These are phyloP conservation scores for Hedya salicella DNA, from an alignment of 2,888 invertebrate species.

Conservation along the genomic window DNA sequence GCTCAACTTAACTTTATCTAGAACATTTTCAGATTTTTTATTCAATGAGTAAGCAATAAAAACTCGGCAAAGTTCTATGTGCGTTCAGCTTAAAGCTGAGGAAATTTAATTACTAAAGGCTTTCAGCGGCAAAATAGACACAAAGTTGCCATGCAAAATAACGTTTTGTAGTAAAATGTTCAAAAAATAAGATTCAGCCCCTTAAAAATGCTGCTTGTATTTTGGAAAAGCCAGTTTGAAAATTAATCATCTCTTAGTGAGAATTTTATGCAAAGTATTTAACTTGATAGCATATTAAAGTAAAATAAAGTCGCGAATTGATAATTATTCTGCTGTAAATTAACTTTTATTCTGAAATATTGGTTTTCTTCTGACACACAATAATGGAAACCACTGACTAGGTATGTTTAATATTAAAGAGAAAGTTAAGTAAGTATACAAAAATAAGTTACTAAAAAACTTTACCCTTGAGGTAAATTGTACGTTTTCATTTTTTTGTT, in stretches of 20 bases:
- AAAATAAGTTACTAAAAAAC: too few relatives aligned
- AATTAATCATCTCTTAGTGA: neutral
- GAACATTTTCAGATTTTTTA: neutral
- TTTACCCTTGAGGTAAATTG: too few relatives aligned
- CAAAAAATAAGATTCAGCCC: neutral
- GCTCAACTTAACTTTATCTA: neutral
- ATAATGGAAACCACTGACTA: too few relatives aligned
- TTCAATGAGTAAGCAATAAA: constrained; percentile 10
- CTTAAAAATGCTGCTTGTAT: neutral
- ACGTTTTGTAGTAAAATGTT: constrained; percentile 19
- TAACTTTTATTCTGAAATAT: too few relatives aligned
- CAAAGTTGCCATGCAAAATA: constrained; percentile 14
- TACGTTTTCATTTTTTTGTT: too few relatives aligned
- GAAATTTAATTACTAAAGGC: constrained; percentile 64
- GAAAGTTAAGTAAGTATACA: too few relatives aligned
- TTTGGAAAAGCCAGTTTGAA: neutral
- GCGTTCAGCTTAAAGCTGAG: constrained; percentile 49
- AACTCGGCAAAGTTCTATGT: constrained; percentile 43
- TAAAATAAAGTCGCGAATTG: neutral
- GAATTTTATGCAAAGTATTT: neutral
- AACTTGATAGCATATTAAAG: neutral
- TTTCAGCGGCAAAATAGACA: constrained; percentile 57
- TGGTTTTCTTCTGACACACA: too few relatives aligned
- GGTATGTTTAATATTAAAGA: too few relatives aligned
- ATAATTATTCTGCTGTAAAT: too few relatives aligned